Base-by-base conservation (phyloP, 2,797 vertebrate genomes). In the Lacerta bilineata region DNA sequence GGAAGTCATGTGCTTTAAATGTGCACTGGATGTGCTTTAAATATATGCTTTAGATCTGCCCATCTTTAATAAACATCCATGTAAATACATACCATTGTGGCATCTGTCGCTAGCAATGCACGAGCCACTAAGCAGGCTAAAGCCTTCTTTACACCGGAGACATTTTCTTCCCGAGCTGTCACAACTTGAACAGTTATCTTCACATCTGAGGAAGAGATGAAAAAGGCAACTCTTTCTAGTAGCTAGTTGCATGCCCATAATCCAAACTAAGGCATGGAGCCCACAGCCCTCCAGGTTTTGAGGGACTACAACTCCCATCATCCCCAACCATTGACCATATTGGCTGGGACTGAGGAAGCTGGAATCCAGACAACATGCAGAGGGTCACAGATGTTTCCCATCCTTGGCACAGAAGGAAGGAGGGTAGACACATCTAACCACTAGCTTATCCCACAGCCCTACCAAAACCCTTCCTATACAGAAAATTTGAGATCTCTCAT, bases 21-120 rank as follows among this genome's bases (percentile, higher is more conserved):
- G 50, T 55, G 13, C 50, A 55, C 15, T 55, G 50, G 50, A 0
- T 55, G 50, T 55, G 50, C 13, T 55, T 55, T 55, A 55, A 55
- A 55, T 55, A 13, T 55, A 15, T 55, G 50, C 13, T 55, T 55
- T 1, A 55, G 50, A 55, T 55, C 50, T 55, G 2, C 25, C 17
- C 33, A n/a, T 72, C 41, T 23, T 29, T 41, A 13, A 8, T 11
- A 46, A 29, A 25, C 39, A 20, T 43, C 75, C 71, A n/a, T 72
- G 33, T n/a, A n/a, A 2, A 59, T 10, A 90, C 98, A 96, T 95
- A 99, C 98, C 98, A 0, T 99, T 98, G 94, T 96, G 98, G 94
- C 98, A 99, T 4, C 97, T 98, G 86, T 97, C 97, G 1, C 97
- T 98, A n/a, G 96, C 91, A n/a, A 98, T 92, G 79, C 98, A 99